A percentile compares a stretch with the other conserved stretches of the same genome.
Conservation (phyloP, 2,888 invertebrate genomes). For the Latrodectus elegans region DNA sequence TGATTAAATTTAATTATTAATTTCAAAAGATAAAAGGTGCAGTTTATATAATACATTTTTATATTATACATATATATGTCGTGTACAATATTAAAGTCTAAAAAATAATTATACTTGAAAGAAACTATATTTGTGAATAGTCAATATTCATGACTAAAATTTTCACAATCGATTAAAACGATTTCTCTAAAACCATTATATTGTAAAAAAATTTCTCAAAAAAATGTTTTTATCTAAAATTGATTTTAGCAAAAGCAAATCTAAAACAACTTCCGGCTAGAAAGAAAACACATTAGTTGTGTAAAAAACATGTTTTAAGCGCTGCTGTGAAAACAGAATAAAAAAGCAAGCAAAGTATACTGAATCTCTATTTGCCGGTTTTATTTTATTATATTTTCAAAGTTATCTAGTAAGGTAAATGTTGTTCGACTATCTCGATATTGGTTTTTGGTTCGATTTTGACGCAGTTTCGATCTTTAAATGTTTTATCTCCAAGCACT, state of each 20-base stretch:
- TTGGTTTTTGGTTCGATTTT: slow-evolving; percentile 60
- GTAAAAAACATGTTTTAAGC: background rate
- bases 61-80: too few relatives aligned
- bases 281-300: background rate
- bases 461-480: slow-evolving; percentile 38
- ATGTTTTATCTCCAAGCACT: slow-evolving; percentile 47
- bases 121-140: background rate
- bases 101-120: too few relatives aligned
- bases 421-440: slow-evolving; percentile 37
- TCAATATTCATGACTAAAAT: slow-evolving; percentile 16
- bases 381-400: slow-evolving; percentile 17
- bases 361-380: background rate
- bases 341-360: background rate
- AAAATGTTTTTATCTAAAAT: background rate
- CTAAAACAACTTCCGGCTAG: background rate
- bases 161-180: too few relatives aligned
- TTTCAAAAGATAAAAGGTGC: too few relatives aligned
- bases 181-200: too few relatives aligned
- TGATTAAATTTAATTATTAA: too few relatives aligned
- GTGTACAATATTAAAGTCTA: too few relatives aligned
- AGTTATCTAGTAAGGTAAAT: background rate
- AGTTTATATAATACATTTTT: too few relatives aligned
- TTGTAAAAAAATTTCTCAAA: background rate
- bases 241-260: background rate
- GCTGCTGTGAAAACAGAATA: background rate